A percentile compares a stretch with the other conserved stretches of the same genome.
phyloP scores from a whole-genome alignment of 2,113 vertebrate genomes.

The Myrmophylax atrothorax region DNA sequence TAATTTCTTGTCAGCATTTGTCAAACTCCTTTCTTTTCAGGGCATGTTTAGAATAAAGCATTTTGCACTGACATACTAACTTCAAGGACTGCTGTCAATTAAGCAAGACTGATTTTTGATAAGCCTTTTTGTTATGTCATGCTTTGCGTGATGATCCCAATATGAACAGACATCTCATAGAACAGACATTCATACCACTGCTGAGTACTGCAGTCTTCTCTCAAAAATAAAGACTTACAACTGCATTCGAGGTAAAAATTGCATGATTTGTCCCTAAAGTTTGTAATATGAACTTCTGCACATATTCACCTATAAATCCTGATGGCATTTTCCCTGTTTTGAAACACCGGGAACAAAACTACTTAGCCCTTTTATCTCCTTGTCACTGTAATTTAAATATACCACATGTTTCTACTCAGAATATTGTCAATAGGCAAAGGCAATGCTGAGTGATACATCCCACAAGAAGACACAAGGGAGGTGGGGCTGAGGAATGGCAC shows the following conservation, averaged over 20 bases:
- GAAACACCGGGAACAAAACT: not conserved
- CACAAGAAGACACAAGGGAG: fast-evolving
- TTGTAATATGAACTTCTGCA: not conserved
- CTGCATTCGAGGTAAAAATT: not conserved
- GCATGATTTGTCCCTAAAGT: not conserved
- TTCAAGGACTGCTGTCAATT: not conserved
- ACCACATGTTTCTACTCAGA: not conserved
- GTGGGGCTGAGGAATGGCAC: not conserved
- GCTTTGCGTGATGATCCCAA: not conserved
- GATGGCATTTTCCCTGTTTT: not conserved
- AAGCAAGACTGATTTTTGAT: not conserved
- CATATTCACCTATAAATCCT: not conserved
- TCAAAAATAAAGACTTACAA: not conserved
- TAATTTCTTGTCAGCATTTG: not conserved
- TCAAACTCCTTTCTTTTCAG: not conserved
- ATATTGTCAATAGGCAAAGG: not conserved
- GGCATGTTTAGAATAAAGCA: not conserved
- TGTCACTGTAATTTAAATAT: not conserved
- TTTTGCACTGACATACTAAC: not conserved
- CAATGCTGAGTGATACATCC: not conserved
- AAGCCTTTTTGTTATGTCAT: not conserved
- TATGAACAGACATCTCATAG: not conserved
- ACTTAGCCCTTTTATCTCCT: not conserved
- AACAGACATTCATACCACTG: not conserved
- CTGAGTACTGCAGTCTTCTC: not conserved